Base-by-base conservation (phyloP, 2,797 vertebrate species). In the Chaetodon trifasciatus region DNA sequence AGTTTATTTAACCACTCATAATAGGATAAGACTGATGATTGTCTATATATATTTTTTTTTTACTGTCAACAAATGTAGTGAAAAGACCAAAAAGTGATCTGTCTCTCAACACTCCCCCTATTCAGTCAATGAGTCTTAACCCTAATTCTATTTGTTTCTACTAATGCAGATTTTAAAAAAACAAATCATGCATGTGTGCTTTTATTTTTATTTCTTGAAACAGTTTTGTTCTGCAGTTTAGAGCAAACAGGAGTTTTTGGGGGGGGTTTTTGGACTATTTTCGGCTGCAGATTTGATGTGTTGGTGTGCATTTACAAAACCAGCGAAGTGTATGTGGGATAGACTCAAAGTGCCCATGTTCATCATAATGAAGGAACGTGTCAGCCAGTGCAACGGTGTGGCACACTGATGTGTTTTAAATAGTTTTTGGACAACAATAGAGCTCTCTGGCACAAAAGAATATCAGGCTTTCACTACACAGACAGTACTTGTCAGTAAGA, bases 381-480 rank as follows among this genome's bases (percentile, higher is more conserved):
- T 55, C 37, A n/a, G 35, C 49, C 19, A 23, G 66, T 12, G 9
- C 17, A 11, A 11, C 12, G 4, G 13, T 74, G 24, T 40, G n/a
- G 39, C 39, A 12, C 11, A 42, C 1, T 58, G 16, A 69, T 70
- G 39, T 47, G 10, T 70, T 83, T 74, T 70, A 17, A 57, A 57
- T 50, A 8, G 21, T 53, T 58, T 52, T 37, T 57, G 19, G 12
- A 53, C 19, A 60, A 47, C 8, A 66, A 17, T 66, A 13, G 8
- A 70, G 69, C 11, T 57, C 21, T 16, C 10, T 11, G 23, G 47
- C 55, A 49, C 40, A 55, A 24, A 60, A 19, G 35, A 42, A 28
- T 17, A 52, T 44, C 9, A 39, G 49, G 35, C 53, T 24, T n/a
- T 53, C 17, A 15, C 8, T 23, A 16, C 64, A 32, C 57, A 64